Evolutionary conservation across 92 coral and sea anemone species (phyloP).

Genomic region (Actinostola sp.): DNA sequence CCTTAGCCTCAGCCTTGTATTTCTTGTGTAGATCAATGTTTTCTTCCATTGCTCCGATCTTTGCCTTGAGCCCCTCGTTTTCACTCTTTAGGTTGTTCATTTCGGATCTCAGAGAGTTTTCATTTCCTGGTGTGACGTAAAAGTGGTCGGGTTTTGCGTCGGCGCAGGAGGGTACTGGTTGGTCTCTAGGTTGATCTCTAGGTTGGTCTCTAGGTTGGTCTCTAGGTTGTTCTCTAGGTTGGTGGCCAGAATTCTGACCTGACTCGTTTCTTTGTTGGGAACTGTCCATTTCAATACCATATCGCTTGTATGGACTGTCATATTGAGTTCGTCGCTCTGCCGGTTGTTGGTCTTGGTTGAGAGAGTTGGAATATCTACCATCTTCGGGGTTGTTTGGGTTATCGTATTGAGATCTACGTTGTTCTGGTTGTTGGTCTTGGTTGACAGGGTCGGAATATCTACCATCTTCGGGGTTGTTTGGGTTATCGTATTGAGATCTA

Average conservation of each 20-base stretch:
- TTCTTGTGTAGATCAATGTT: constrained; percentile 85
- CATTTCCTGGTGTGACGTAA: constrained; percentile 55
- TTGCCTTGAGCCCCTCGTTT: constrained; percentile 88
- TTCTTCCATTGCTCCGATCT: constrained; percentile 86
- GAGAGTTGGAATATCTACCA: background rate
- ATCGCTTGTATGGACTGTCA: no score
- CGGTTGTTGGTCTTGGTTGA: no score
- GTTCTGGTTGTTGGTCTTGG: no score
- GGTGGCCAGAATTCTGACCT: no score
- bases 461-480: background rate
- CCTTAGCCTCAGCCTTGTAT: constrained; percentile 85
- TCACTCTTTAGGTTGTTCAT: constrained; percentile 72
- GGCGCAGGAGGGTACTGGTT: background rate
- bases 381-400: background rate
- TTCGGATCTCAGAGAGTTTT: constrained; percentile 45
- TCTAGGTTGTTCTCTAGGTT: no score
- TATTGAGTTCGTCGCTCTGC: no score
- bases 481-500: background rate
- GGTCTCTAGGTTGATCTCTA: background rate
- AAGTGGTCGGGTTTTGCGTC: background rate
- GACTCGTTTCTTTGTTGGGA: no score
- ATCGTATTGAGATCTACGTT: no score
- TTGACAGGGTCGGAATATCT: background rate
- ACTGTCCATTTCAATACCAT: no score
- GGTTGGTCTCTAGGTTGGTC: no score